These are phyloP conservation scores for Oscheius onirici DNA, from an alignment of 2,888 invertebrate genomes.

Conservation along the genomic window DNA sequence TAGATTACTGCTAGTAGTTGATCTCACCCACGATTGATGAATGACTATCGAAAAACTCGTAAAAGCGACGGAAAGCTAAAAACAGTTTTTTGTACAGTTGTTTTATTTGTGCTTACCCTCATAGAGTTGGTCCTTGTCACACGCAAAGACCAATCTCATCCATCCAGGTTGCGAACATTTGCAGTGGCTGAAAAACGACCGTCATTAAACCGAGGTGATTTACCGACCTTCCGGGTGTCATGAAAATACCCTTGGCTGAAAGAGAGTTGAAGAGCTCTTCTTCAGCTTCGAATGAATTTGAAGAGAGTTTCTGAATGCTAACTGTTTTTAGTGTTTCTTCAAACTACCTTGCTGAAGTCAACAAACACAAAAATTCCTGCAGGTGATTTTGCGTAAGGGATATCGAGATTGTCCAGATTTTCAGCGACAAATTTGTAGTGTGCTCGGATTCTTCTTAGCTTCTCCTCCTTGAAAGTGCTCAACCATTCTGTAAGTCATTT, in stretches of 20 bases:
- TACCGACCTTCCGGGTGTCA: slow-evolving; percentile 59
- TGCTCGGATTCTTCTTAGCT: slow-evolving; percentile 40
- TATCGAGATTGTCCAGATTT: slow-evolving; percentile 43
- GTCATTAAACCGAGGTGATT: background rate
- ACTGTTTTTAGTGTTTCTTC: too few species aligned
- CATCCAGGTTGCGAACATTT: slow-evolving; percentile 65
- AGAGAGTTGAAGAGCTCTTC: slow-evolving; percentile 44
- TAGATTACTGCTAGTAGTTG: slow-evolving; percentile 18
- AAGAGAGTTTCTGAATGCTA: slow-evolving; percentile 37
- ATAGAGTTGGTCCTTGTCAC: slow-evolving; percentile 54
- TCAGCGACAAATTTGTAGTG: slow-evolving; percentile 49
- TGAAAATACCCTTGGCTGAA: slow-evolving; percentile 57
- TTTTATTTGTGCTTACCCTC: slow-evolving; percentile 53
- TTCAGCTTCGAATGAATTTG: slow-evolving; percentile 37
- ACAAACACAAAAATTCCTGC: slow-evolving; percentile 57
- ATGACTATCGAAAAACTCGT: slow-evolving; percentile 25
- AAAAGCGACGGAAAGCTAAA: slow-evolving; percentile 26
- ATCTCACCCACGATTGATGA: slow-evolving; percentile 21
- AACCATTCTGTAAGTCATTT: slow-evolving; percentile 43
- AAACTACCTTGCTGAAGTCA: slow-evolving; percentile 50
- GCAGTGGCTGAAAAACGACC: slow-evolving; percentile 37
- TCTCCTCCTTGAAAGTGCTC: slow-evolving; percentile 40
- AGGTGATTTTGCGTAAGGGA: slow-evolving; percentile 46
- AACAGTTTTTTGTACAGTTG: background rate
- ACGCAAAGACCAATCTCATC: slow-evolving; percentile 69